Base-by-base conservation (phyloP, 2,888 invertebrate genomes). In the Parapristionchus giblindavisi region DNA sequence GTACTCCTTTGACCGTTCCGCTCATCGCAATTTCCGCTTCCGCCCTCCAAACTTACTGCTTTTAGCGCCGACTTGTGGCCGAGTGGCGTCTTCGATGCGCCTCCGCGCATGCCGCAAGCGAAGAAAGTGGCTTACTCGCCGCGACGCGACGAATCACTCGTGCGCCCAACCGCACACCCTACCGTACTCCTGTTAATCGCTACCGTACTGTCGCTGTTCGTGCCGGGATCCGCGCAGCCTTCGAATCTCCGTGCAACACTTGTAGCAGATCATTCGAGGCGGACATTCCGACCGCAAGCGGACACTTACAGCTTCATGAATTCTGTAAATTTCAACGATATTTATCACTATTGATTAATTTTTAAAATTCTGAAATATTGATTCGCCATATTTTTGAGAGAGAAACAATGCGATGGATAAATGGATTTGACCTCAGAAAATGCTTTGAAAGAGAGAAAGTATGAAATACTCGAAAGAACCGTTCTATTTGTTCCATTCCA, bases 41-140 rank as follows among this genome's bases (percentile, higher is more conserved):
- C n/a, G n/a, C n/a, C n/a, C n/a, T n/a, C n/a, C 27, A 65, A 17
- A 65, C 63, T 65, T 65, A 11, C 63, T 40, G 17, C 32, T 27
- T 65, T 65, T 65, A 65, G 63, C 63, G 63, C 43, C 63, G 63
- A 65, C 36, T 43, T 43, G 63, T 43, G 43, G 63, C 27, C 63
- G 3, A 61, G 38, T 27, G 63, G 43, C n/a, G 63, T 43, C 29
- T 43, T 43, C 63, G 63, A 65, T 65, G 63, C 43, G 63, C 63
- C 21, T 29, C 24, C 43, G 43, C 63, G 63, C 63, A 65, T 65
- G 63, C 63, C 21, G 58, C 27, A n/a, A 36, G n/a, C 27, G 6
- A 60, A 34, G 24, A 11, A 43, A 43, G 43, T 17, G 43, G 38
- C 63, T 27, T 8, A 0, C 24, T 3, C 8, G 36, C 21, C 29